Percentiles rank a stretch among this genome's conserved stretches.
These are phyloP conservation scores for Neolamprologus brichardi DNA, from an alignment of 2,113 vertebrate genomes.

Conservation along the genomic window DNA sequence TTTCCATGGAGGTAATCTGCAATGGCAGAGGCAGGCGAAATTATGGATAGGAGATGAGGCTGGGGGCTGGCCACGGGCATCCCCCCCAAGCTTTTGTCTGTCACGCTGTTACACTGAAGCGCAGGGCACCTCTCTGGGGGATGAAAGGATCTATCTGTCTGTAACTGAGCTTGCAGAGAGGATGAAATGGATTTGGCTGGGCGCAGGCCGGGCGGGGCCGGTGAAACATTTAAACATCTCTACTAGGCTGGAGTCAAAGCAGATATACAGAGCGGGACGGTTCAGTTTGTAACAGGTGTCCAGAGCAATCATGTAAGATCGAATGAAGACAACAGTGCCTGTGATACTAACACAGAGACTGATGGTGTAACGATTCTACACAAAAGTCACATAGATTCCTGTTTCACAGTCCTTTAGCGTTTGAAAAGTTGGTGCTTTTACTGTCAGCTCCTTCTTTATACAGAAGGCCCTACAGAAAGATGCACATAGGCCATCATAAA, in stretches of 20 bases:
- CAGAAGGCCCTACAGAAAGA: neutral
- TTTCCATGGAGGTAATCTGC: slow-evolving; percentile 55
- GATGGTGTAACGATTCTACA: neutral
- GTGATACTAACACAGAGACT: neutral
- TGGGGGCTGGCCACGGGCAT: slow-evolving; percentile 45
- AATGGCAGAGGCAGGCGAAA: slow-evolving; percentile 40
- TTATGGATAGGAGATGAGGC: slow-evolving; percentile 46
- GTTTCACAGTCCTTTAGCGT: neutral
- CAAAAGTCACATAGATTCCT: neutral
- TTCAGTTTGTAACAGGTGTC: slow-evolving; percentile 4
- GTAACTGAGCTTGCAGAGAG: slow-evolving; percentile 41
- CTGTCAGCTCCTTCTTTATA: neutral
- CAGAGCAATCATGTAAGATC: neutral
- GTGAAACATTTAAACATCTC: slow-evolving; percentile 34
- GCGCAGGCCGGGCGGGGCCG: neutral
- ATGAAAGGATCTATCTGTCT: slow-evolving; percentile 50
- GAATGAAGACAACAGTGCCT: neutral
- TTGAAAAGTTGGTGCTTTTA: neutral
- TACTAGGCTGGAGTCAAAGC: neutral
- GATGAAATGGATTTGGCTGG: slow-evolving; percentile 54
- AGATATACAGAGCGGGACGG: neutral
- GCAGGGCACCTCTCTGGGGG: slow-evolving; percentile 39
- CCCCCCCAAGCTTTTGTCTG: slow-evolving; percentile 57
- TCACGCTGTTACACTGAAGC: slow-evolving; percentile 40
- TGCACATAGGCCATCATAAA: neutral